Base-by-base conservation (phyloP, 2,797 vertebrate genomes). In the Staurois parvus region DNA sequence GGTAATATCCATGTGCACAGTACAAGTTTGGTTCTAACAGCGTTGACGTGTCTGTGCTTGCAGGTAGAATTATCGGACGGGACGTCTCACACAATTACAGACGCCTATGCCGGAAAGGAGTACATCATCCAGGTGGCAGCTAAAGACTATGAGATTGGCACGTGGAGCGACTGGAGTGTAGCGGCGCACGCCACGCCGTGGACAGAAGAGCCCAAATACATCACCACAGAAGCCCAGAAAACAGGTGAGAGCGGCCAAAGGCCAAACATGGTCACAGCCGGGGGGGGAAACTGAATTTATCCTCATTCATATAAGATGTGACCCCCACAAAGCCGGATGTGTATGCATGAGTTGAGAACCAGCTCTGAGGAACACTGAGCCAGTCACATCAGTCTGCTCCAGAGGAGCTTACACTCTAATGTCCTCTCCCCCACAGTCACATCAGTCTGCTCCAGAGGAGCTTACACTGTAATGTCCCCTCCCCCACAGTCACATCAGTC, bases 61-160 rank as follows among this genome's bases (percentile, higher is more conserved):
- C 91, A 99, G 98, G 97, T 99, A 6, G 98, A 99, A 91, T 93
- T 99, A 24, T 97, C 97, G 0, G 98, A 99, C 0, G 97, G 97
- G 89, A 99, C 96, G 0, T 94, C 95, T 0, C 98, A 99, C 94
- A 98, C 94, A 89, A 99, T 99, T 93, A 98, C 97, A 0, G 98
- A 99, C 0, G 98, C 98, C 76, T 97, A 97, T 0, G 96, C 96
- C 0, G 98, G 98, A 83, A 99, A 99, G 90, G 98, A 99, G 72
- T 99, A 99, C 93, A 99, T 99, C 92, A 99, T 99, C 93, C 98
- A 99, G 92, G 97, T 99, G 86, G 98, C 98, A 0, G 97, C 97
- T 88, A 99, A 99, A 91, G 98, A 99, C 95, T 98, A 95, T 0
- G 98, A 99, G 90, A 97, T 99, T 0, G 98, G 98, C 87, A 99